Base-by-base conservation (phyloP, 2,797 vertebrate species). In the Hydrocynus forskahlii region DNA sequence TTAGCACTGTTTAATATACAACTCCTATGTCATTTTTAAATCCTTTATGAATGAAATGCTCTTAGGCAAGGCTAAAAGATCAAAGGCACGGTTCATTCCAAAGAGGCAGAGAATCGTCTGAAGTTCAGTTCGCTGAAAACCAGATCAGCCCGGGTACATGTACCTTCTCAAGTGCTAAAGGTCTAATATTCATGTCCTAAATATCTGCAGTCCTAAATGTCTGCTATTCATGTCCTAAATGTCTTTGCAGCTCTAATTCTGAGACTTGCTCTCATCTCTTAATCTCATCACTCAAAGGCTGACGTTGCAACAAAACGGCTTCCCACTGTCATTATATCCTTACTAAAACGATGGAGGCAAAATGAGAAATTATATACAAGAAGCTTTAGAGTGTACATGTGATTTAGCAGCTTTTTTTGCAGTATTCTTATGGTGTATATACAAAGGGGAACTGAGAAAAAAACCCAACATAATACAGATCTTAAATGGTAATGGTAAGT, bases 401-500 rank as follows among this genome's bases (percentile, higher is more conserved):
- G 63, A 70, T 75, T 70, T 83, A 83, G 81, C 81, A 83, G 81
- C 81, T 82, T 82, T 67, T 73, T 35, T 35, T 35, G n/a, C n/a
- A 45, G 16, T 52, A 14, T 52, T 52, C 66, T 21, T 45, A n/a
- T 48, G 66, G 40, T 45, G 40, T 68, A 68, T 68, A 45, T 48
- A 68, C 66, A 68, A 14, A 45, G 66, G 40, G 66, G 19, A 21
- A 68, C 12, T n/a, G n/a, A 5, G 10, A 21, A 19, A 21, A 21
- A 8, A 21, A 45, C 17, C 38, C 38, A 43, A 45, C 45, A 21
- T 68, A 35, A 35, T 45, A 45, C n/a, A 19, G 1, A 9, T 67
- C 43, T 48, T 25, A 52, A 25, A 52, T 55, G 25, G 25, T n/a
- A 75, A 78, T 55, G 69, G 14, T 74, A 72, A 77, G 50, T 50